These are phyloP conservation scores for Eupithecia subfuscata DNA, from an alignment of 2,888 invertebrate species.

Conservation along the genomic window DNA sequence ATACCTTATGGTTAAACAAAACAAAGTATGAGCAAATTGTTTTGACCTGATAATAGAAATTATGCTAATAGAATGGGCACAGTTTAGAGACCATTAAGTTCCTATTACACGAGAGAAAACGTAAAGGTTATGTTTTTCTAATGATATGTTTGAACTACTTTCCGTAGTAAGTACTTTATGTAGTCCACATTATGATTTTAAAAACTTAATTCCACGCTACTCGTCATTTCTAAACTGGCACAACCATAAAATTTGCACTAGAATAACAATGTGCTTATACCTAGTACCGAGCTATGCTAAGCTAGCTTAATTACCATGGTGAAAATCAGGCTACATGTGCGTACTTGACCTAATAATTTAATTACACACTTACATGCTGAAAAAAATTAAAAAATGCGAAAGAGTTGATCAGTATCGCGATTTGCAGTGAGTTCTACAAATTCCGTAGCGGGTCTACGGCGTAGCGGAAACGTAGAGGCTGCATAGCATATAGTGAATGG, in stretches of 20 bases:
- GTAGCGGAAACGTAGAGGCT: conserved; percentile 10
- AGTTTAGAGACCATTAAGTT: neutral
- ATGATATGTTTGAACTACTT: neutral
- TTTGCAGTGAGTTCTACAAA: conserved; percentile 1
- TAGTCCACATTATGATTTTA: neutral
- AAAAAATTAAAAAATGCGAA: neutral
- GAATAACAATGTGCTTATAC: conserved; percentile 14
- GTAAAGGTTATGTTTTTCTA: conserved; percentile 4
- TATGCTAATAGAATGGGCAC: neutral
- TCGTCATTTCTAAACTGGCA: conserved; percentile 6
- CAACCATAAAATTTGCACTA: conserved; percentile 14
- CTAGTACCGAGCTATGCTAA: neutral
- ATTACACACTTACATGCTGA: neutral
- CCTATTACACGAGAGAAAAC: neutral
- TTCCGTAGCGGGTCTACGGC: conserved; percentile 19
- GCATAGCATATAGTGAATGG: neutral
- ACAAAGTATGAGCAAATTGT: conserved; percentile 12
- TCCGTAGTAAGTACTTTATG: neutral
- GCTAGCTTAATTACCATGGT: conserved; percentile 12
- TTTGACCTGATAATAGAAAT: conserved; percentile 3
- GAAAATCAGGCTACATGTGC: conserved; percentile 17
- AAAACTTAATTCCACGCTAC: conserved; percentile 5
- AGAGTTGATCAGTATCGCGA: neutral
- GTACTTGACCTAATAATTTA: conserved; percentile 23
- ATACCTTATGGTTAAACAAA: conserved; percentile 22